Conservation (phyloP, 2,888 invertebrate species). For the Apeira syringaria region DNA sequence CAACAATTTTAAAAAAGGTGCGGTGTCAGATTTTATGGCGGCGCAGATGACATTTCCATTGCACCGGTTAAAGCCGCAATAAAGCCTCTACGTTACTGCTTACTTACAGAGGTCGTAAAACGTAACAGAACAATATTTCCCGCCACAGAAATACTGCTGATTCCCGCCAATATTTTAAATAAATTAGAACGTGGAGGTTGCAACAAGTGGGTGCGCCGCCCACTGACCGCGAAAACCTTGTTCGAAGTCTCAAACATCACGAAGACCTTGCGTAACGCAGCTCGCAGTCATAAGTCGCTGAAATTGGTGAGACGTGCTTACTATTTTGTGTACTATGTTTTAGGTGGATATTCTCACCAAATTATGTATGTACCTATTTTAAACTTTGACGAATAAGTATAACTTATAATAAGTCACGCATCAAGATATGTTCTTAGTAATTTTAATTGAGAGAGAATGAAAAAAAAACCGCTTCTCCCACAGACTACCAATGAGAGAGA, state of each 20-base stretch:
- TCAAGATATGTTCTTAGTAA: no score
- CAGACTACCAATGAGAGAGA: no score
- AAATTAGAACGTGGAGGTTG: conserved; percentile 39
- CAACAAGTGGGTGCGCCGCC: conserved; percentile 43
- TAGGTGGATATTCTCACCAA: no score
- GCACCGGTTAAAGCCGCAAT: conserved; percentile 24
- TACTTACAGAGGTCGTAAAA: conserved; percentile 50
- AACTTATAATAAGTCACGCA: no score
- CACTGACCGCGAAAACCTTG: conserved; percentile 23
- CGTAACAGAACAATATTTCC: conserved; percentile 50
- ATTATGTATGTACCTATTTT: no score
- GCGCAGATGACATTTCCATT: conserved; percentile 47
- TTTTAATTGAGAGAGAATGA: no score
- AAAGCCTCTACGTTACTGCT: conserved; percentile 47
- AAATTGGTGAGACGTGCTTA: no score
- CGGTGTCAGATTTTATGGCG: conserved; percentile 41
- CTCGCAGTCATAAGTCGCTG: conserved; percentile 2
- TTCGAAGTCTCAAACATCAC: conserved; percentile 3
- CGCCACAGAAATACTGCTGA: conserved; percentile 39
- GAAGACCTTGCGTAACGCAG: conserved; percentile 17
- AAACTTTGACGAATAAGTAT: no score
- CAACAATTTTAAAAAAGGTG: no score
- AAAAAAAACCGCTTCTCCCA: no score
- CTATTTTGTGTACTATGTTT: no score
- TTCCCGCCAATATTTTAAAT: conserved; percentile 43